These are phyloP conservation scores for Alexandromys fortis DNA, from an alignment of 2,113 vertebrate species.

Conservation along the genomic window DNA sequence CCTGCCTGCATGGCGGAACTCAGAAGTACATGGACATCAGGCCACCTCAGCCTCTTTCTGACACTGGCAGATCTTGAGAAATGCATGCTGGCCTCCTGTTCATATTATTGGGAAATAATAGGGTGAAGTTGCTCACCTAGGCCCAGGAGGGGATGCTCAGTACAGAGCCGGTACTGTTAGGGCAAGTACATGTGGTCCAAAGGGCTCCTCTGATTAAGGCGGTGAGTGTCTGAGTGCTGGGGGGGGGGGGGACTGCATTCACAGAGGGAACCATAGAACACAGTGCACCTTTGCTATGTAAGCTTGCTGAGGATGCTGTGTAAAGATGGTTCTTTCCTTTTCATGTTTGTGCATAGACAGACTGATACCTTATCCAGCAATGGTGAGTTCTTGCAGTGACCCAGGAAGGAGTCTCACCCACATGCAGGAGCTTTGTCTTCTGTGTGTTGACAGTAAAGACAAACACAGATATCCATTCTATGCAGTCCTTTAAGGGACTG, in stretches of 20 bases:
- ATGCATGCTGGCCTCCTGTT: neutral
- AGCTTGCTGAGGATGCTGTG: neutral
- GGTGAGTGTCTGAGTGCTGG: no score
- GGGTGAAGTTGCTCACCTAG: no score
- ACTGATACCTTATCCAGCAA: neutral
- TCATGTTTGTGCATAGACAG: neutral
- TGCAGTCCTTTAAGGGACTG: neutral
- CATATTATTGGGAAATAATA: neutral
- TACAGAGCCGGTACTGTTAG: neutral
- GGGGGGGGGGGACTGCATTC: neutral
- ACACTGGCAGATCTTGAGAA: neutral
- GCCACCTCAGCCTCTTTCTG: neutral
- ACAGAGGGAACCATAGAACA: neutral
- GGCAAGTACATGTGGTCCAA: neutral
- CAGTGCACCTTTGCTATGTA: neutral
- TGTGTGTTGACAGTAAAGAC: neutral
- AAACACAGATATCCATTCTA: neutral
- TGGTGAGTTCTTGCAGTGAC: neutral
- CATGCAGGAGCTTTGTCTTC: neutral
- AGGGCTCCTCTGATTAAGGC: no score
- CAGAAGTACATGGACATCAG: neutral
- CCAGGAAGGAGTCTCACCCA: neutral
- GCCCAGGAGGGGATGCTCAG: neutral
- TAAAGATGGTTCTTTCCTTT: neutral
- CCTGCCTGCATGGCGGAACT: neutral